Conservation (phyloP, 2,113 vertebrate species). For the Eurystomus gularis region DNA sequence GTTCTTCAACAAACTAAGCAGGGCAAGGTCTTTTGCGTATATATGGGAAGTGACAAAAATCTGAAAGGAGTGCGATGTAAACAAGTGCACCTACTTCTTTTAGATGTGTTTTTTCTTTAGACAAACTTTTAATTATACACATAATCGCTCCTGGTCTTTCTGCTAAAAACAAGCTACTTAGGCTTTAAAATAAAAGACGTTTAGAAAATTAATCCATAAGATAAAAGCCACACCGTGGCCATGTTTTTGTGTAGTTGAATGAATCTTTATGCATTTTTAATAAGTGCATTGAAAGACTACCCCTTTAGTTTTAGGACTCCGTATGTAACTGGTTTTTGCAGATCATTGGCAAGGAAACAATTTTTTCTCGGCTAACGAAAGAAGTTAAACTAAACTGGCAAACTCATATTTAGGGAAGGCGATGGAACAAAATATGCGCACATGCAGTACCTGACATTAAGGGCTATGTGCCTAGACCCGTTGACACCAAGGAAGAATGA, state of each 20-base stretch:
- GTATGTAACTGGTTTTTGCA: neutral
- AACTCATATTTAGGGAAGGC: neutral
- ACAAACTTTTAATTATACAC: neutral
- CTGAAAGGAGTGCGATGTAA: neutral
- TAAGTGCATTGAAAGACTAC: neutral
- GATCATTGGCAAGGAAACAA: neutral
- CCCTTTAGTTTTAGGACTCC: neutral
- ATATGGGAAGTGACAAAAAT: neutral
- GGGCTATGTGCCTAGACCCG: neutral
- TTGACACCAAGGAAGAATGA: constrained; percentile 49
- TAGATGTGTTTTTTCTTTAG: neutral
- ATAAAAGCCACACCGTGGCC: neutral
- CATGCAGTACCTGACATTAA: neutral
- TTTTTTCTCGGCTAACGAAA: neutral
- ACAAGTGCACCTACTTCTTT: neutral
- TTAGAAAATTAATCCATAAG: neutral
- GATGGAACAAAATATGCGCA: neutral
- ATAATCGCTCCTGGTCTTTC: neutral
- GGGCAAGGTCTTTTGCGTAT: neutral
- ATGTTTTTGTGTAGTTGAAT: neutral
- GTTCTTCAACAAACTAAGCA: neutral
- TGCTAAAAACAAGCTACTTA: neutral
- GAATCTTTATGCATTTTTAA: neutral
- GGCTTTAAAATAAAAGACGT: neutral
- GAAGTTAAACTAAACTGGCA: neutral